A percentile compares a stretch with the other conserved stretches of the same genome.
phyloP scores from a whole-genome alignment of 2,113 vertebrate species.

The Mormyrus iriodes region DNA sequence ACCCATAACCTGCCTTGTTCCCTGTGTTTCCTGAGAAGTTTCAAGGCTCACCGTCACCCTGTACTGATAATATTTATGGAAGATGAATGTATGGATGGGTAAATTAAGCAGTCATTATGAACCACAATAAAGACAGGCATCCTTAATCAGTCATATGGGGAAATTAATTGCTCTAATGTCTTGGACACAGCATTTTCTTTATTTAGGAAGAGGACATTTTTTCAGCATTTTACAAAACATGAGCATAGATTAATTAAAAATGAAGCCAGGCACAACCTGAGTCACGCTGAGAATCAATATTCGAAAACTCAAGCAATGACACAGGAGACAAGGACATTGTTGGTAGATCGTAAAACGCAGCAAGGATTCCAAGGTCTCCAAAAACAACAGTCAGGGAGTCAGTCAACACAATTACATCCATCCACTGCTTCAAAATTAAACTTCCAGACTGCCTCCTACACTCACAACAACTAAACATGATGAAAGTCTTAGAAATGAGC shows the following conservation, averaged over 20 bases:
- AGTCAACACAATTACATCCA: slow-evolving; percentile 3
- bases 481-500: slow-evolving; percentile 5
- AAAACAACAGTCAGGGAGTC: neutral
- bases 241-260: neutral
- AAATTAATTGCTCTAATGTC: neutral
- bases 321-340: neutral
- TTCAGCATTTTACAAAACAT: neutral
- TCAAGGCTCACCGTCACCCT: neutral
- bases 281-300: neutral
- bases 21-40: neutral
- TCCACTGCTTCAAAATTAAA: neutral
- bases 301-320: neutral
- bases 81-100: neutral
- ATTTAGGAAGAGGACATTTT: neutral
- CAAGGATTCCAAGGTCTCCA: neutral
- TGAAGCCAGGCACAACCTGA: neutral
- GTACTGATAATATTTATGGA: neutral
- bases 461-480: neutral
- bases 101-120: neutral
- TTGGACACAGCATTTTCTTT: neutral
- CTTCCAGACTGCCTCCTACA: neutral
- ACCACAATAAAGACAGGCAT: neutral
- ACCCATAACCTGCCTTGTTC: neutral
- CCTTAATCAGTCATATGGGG: neutral
- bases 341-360: neutral